A percentile compares a stretch with the other conserved stretches of the same genome.
Conservation (phyloP, 2,797 vertebrate species). For the Sebastes itinus region DNA sequence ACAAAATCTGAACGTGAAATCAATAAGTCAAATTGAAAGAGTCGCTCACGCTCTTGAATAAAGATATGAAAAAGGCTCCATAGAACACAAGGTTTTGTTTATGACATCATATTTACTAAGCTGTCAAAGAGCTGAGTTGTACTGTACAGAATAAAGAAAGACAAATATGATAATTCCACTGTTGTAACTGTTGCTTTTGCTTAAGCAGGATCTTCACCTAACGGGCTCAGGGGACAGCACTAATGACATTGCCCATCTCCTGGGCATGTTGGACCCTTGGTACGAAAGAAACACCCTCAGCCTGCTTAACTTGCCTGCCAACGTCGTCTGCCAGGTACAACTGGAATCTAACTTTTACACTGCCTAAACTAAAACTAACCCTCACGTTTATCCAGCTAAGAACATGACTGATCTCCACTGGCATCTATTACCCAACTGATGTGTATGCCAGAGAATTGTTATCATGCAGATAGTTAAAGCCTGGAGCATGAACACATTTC, state of each 20-base stretch:
- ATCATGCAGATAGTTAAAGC: neutral
- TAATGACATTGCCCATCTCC: conserved; percentile 92
- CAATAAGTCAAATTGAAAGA: too few species aligned
- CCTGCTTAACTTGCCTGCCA: conserved; percentile 89
- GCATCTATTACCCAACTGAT: neutral
- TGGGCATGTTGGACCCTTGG: conserved; percentile 97
- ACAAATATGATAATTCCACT: neutral
- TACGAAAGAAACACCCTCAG: conserved; percentile 94
- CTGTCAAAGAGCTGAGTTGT: neutral
- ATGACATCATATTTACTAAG: neutral
- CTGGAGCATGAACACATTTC: neutral
- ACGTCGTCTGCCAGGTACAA: conserved; percentile 91
- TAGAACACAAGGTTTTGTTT: neutral
- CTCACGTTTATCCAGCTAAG: neutral
- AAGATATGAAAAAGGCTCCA: neutral
- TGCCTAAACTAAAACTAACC: neutral
- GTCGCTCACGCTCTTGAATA: too few species aligned
- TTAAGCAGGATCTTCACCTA: conserved; percentile 61
- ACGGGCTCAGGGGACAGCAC: conserved; percentile 84
- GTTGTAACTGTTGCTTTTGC: conserved; percentile 6
- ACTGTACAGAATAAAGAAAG: neutral
- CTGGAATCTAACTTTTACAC: neutral
- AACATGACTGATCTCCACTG: neutral
- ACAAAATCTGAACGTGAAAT: too few species aligned
- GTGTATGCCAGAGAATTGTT: neutral